phyloP scores from a whole-genome alignment of 37 sponge, comb jelly and placozoan genomes.

The Oopsacas minuta region DNA sequence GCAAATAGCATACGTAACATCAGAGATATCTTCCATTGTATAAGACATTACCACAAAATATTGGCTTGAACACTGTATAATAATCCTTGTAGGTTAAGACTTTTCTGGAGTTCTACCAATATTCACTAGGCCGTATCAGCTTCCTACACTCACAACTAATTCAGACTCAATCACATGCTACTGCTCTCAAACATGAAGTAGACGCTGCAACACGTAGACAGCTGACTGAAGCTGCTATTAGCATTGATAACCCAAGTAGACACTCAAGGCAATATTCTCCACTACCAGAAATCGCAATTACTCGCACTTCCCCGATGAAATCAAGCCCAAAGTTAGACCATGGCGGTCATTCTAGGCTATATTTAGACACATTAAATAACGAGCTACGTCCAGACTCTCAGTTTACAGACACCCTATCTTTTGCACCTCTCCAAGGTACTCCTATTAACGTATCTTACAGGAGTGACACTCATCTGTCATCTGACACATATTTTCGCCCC shows the following conservation, averaged over 20 bases:
- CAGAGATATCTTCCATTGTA: no score
- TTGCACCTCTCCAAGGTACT: neutral
- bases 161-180: neutral
- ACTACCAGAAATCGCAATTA: neutral
- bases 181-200: constrained; percentile 7
- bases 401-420: neutral
- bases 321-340: neutral
- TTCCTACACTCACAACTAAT: neutral
- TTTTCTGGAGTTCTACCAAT: neutral
- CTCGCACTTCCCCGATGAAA: neutral
- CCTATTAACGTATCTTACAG: neutral
- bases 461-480: neutral
- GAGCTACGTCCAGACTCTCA: neutral
- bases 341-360: neutral
- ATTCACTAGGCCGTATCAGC: neutral
- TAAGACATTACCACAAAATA: neutral
- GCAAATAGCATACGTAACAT: neutral
- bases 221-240: constrained; percentile 16
- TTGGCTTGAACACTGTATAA: neutral
- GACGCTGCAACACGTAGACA: neutral
- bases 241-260: constrained; percentile 9
- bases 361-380: neutral
- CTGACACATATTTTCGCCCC: constrained; percentile 10
- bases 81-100: neutral
- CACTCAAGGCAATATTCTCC: neutral